These are phyloP conservation scores for Halesus radiatus DNA, from an alignment of 1,140 invertebrate species.

Conservation along the genomic window DNA sequence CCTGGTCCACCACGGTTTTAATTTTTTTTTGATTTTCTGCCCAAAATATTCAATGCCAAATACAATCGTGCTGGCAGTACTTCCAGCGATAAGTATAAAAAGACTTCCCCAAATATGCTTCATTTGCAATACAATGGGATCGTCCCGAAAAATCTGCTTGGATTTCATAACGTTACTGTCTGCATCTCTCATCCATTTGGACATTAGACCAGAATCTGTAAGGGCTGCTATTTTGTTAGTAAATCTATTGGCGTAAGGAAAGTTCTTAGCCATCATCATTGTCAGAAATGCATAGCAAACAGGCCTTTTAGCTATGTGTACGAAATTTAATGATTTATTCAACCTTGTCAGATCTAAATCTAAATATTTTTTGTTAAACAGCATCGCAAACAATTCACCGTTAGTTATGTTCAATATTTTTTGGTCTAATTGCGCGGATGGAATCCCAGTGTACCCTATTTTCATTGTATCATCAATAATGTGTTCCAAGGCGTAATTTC, in stretches of 20 bases:
- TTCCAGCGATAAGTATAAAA: background rate
- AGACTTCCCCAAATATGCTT: constrained; percentile 12
- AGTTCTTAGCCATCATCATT: constrained; percentile 6
- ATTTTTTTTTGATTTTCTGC: too few species aligned
- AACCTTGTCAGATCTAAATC: background rate
- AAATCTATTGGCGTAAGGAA: constrained; percentile 6
- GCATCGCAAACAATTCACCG: background rate
- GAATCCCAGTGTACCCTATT: background rate
- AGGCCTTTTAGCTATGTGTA: background rate
- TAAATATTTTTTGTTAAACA: background rate
- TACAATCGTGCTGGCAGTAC: background rate
- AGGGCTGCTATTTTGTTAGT: background rate
- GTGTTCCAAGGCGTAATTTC: background rate
- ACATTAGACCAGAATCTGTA: background rate
- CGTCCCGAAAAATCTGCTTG: background rate
- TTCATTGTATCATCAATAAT: background rate
- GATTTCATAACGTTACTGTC: background rate
- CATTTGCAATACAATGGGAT: constrained; percentile 10
- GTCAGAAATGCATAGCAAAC: background rate
- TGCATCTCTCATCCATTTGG: constrained; percentile 4
- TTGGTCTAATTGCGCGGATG: background rate
- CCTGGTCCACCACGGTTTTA: too few species aligned
- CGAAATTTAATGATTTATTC: background rate
- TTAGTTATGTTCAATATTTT: background rate
- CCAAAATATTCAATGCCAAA: constrained; percentile 1